Evolutionary conservation across 37 sponge, comb jelly and placozoan species (phyloP).

Genomic region (Halichondria panicea): DNA sequence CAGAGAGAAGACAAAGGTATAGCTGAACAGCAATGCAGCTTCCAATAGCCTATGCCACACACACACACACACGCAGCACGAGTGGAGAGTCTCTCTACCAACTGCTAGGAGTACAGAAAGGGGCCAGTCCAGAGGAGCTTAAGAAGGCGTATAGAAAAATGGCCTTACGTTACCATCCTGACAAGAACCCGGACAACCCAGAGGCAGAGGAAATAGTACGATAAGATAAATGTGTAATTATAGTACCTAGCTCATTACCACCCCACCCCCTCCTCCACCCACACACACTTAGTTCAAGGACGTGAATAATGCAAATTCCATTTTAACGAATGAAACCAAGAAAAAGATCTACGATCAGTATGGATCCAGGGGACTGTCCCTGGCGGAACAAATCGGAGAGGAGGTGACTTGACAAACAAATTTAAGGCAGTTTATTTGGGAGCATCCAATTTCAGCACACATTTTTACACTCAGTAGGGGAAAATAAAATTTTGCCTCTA

Average conservation of each 20-base stretch:
- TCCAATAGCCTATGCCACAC: too few species aligned
- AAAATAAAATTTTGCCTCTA: too few species aligned
- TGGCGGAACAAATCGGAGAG: constrained; percentile 90
- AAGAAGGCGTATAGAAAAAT: constrained; percentile 90
- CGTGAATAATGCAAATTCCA: constrained; percentile 78
- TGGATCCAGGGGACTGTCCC: constrained; percentile 73
- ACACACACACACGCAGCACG: constrained; percentile 36
- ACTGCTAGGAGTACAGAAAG: constrained; percentile 63
- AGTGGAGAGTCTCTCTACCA: constrained; percentile 45
- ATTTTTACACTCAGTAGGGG: too few species aligned
- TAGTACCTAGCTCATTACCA: neutral
- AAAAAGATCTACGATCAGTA: constrained; percentile 75
- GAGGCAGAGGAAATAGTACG: constrained; percentile 64
- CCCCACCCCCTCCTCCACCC: neutral
- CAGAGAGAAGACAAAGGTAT: too few species aligned
- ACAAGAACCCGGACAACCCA: constrained; percentile 59
- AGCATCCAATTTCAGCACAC: too few species aligned
- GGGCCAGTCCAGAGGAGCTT: constrained; percentile 80
- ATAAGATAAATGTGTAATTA: constrained; percentile 22
- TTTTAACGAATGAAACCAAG: constrained; percentile 75
- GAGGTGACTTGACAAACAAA: too few species aligned
- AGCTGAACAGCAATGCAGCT: too few species aligned
- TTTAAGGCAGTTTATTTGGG: too few species aligned
- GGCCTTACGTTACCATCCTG: constrained; percentile 73
- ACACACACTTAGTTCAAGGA: constrained; percentile 76